phyloP scores from a whole-genome alignment of 2,797 vertebrate genomes.

The Atherinosoma microstoma region DNA sequence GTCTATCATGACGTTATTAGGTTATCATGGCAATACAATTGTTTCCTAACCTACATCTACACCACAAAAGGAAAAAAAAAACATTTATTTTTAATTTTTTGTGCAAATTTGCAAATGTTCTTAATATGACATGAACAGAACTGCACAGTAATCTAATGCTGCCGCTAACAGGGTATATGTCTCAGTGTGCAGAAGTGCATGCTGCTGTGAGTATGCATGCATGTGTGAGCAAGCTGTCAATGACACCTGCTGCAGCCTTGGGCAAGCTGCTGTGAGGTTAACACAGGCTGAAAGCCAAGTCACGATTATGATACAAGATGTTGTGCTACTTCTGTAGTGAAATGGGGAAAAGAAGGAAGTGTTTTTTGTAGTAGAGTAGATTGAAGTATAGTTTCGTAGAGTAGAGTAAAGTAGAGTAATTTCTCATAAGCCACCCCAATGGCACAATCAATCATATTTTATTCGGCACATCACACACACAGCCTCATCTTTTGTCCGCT shows the following conservation, averaged over 20 bases:
- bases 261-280: constrained; percentile 48
- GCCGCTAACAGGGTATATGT: constrained; percentile 14
- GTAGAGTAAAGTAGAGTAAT: neutral
- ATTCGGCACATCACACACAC: constrained; percentile 26
- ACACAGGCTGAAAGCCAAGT: constrained; percentile 25
- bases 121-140: constrained; percentile 18
- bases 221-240: constrained; percentile 59
- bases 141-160: constrained; percentile 22
- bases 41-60: constrained; percentile 1
- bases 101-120: constrained; percentile 9
- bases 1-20: constrained; percentile 47
- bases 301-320: neutral
- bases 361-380: neutral
- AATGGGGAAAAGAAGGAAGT: neutral
- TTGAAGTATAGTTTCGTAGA: neutral
- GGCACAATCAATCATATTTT: constrained; percentile 43
- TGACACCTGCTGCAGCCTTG: constrained; percentile 59
- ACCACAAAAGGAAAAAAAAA: neutral
- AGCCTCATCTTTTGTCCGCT: constrained; percentile 13
- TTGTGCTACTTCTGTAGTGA: neutral
- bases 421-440: constrained; percentile 49
- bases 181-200: constrained; percentile 15
- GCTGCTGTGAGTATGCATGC: constrained; percentile 43
- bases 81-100: neutral
- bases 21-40: constrained; percentile 70